Conservation (phyloP, 2,888 invertebrate genomes). For the Polyommatus icarus region DNA sequence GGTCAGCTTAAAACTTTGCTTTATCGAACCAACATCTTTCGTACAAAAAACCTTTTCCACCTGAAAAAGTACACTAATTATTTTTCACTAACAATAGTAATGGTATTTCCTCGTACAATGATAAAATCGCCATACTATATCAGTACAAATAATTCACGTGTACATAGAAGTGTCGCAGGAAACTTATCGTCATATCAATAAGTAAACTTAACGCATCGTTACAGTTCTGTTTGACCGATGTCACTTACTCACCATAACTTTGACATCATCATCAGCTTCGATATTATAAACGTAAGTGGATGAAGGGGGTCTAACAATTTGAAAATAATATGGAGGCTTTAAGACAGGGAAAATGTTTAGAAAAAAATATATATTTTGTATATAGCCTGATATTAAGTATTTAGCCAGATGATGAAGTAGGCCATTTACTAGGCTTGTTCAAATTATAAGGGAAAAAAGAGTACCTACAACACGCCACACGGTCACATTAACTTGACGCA, state of each 20-base stretch:
- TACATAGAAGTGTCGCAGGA: conserved; percentile 49
- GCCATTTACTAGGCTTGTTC: too few relatives aligned
- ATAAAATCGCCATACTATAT: conserved; percentile 52
- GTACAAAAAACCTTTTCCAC: too few relatives aligned
- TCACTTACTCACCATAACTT: conserved; percentile 27
- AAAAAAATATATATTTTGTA: too few relatives aligned
- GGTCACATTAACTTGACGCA: too few relatives aligned
- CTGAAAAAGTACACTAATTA: not conserved
- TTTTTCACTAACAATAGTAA: not conserved
- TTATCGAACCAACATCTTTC: not conserved
- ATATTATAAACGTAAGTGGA: too few relatives aligned
- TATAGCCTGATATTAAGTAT: too few relatives aligned
- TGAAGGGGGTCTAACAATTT: too few relatives aligned
- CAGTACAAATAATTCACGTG: conserved; percentile 49
- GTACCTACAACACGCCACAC: too few relatives aligned
- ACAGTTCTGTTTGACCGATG: conserved; percentile 39
- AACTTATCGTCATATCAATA: conserved; percentile 64
- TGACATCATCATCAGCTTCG: not conserved
- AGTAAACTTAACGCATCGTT: conserved; percentile 61
- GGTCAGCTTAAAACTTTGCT: not conserved
- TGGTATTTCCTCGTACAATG: conserved; percentile 39
- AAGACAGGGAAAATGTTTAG: too few relatives aligned
- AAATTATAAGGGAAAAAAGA: too few relatives aligned
- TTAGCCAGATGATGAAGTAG: too few relatives aligned
- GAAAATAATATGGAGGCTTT: too few relatives aligned